These are phyloP conservation scores for Scrobipalpa costella DNA, from an alignment of 2,888 invertebrate species.

Conservation along the genomic window DNA sequence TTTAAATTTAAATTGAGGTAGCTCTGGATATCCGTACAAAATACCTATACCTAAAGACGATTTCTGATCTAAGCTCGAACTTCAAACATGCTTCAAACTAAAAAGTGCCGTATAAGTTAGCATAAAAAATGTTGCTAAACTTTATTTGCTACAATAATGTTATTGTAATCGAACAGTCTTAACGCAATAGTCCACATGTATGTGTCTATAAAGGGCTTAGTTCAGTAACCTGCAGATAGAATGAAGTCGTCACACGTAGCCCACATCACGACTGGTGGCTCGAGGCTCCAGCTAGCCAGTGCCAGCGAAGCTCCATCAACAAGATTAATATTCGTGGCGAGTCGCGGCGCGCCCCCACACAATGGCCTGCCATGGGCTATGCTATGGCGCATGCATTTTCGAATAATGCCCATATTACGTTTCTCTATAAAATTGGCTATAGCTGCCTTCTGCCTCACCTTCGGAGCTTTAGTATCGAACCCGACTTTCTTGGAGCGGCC, in stretches of 20 bases:
- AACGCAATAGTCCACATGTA: neutral
- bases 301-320: conserved; percentile 49
- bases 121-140: too few species aligned
- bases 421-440: conserved; percentile 70
- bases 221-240: conserved; percentile 21
- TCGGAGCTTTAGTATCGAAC: conserved; percentile 62
- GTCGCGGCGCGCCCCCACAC: conserved; percentile 60
- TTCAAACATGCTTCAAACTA: too few species aligned
- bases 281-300: conserved; percentile 36
- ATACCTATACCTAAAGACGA: too few species aligned
- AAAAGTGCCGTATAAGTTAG: too few species aligned
- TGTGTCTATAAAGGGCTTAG: neutral
- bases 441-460: conserved; percentile 54
- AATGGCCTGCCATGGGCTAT: conserved; percentile 65
- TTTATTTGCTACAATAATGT: neutral
- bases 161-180: too few species aligned
- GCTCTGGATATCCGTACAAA: neutral
- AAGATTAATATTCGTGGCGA: conserved; percentile 77
- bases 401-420: conserved; percentile 79
- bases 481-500: conserved; percentile 60
- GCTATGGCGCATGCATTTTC: conserved; percentile 76
- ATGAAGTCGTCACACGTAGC: conserved; percentile 44
- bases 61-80: too few species aligned
- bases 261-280: conserved; percentile 42
- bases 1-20: neutral